Evolutionary conservation across 2,888 invertebrate genomes (phyloP).

Genomic region (Tetrapedia diversipes): DNA sequence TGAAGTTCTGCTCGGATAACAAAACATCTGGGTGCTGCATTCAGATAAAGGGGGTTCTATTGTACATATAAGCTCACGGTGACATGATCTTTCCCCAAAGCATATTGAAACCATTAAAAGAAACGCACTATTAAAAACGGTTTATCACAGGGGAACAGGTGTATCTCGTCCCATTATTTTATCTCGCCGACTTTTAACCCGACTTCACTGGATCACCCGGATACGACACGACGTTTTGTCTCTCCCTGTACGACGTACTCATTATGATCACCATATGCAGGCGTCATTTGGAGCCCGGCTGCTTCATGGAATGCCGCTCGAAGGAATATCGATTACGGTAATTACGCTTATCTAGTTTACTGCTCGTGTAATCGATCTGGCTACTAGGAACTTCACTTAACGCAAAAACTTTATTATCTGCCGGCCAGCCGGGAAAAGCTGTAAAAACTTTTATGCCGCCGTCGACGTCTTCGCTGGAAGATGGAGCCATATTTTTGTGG

Average conservation of each 20-base stretch:
- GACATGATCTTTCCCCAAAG: not conserved
- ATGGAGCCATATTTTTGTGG: not conserved
- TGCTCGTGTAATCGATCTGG: constrained; percentile 54
- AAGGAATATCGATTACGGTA: constrained; percentile 65
- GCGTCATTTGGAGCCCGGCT: constrained; percentile 54
- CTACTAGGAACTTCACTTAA: constrained; percentile 52
- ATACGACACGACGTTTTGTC: constrained; percentile 43
- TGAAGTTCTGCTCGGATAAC: too few relatives aligned
- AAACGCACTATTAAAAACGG: constrained; percentile 23
- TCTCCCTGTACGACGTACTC: constrained; percentile 20
- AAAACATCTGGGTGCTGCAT: too few relatives aligned
- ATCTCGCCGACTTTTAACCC: constrained; percentile 30
- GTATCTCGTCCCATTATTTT: constrained; percentile 16
- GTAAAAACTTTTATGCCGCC: constrained; percentile 49
- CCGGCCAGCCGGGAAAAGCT: constrained; percentile 32
- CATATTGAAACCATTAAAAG: constrained; percentile 8
- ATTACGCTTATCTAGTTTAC: constrained; percentile 70
- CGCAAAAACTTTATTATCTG: constrained; percentile 59
- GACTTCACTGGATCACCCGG: constrained; percentile 2
- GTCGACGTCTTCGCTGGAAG: not conserved
- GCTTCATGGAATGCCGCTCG: constrained; percentile 39
- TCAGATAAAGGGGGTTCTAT: too few relatives aligned
- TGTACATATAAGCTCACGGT: too few relatives aligned
- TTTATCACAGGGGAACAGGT: constrained; percentile 39
- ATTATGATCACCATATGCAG: constrained; percentile 53